Evolutionary conservation across 2,888 invertebrate genomes (phyloP), one percentile per base, ranked within the genome.

Genomic region (Atethmia centrago): DNA sequence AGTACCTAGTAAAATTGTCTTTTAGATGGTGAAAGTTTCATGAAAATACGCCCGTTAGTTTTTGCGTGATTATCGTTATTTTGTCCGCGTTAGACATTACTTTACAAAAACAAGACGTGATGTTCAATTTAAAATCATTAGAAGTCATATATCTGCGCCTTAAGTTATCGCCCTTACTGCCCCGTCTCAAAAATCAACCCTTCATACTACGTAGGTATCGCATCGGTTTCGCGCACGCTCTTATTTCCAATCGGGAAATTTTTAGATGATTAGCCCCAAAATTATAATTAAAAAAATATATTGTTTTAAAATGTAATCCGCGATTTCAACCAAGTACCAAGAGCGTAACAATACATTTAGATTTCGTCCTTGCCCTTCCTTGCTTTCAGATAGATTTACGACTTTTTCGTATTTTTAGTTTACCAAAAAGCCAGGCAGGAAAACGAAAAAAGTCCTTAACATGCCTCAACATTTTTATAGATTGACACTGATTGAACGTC

Each of bases 401-500:
- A 16, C 25, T 25, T 25, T 28, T 63, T 31, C 9, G 36, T 36
- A 3, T 3, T 47, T 4, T 28, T 47, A 14, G 21, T 45, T 28
- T 28, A 63, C 8, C 21, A 45, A 47, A 28, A 63, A 49, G 16
- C 21, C 49, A n/a, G 21, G 28, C 45, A 28, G 7, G 19, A 31
- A 16, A 21, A 7, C 21, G 3, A n/a, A 49, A 47, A 47, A n/a
- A 63, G 21, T 16, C 16, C 28, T 47, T 7, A 7, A 19, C 21
- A 21, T 21, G 12, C 7, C 21, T 12, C 31, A 40, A 70, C 40
- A 12, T 68, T 70, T 71, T 31, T 31, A 55, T 53, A n/a, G 51
- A 51, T n/a, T 78, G 79, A 79, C 71, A 79, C 47, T 71, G 61
- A 79, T 31, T 47, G 14, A 59, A 61, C 14, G 59, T 70, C 79